Conservation (phyloP, 2,797 vertebrate genomes). For the Ctenochaetus hawaiiensis region DNA sequence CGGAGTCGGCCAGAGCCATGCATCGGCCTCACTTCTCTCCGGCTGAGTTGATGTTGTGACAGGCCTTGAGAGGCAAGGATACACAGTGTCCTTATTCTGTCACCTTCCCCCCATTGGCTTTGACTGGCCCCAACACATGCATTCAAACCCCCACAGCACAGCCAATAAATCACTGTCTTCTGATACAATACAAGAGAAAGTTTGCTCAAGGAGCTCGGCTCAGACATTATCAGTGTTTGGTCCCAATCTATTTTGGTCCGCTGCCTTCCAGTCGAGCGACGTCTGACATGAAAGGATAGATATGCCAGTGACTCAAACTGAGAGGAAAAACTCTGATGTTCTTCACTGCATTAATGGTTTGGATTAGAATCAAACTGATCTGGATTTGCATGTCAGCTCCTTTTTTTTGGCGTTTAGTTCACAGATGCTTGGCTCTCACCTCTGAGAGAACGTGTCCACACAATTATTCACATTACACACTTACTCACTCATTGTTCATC, state of each 20-base stretch:
- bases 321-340: constrained; percentile 44
- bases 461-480: constrained; percentile 47
- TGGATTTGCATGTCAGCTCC: constrained; percentile 11
- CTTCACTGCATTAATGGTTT: constrained; percentile 26
- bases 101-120: constrained; percentile 78
- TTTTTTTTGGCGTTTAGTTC: constrained; percentile 30
- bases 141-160: constrained; percentile 76
- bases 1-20: constrained; percentile 36
- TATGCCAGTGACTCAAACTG: constrained; percentile 39
- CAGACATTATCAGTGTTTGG: constrained; percentile 68
- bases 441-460: constrained; percentile 17
- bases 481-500: constrained; percentile 24
- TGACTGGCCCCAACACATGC: constrained; percentile 78
- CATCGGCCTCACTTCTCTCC: constrained; percentile 60
- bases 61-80: constrained; percentile 77
- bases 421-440: constrained; percentile 44
- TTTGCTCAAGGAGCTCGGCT: constrained; percentile 67
- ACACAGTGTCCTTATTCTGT: constrained; percentile 86
- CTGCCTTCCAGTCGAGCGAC: constrained; percentile 36
- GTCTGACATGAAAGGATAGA: constrained; percentile 63
- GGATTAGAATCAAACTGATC: constrained; percentile 31
- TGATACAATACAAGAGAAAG: constrained; percentile 72
- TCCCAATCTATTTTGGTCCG: constrained; percentile 63
- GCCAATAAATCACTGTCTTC: constrained; percentile 87
- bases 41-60: constrained; percentile 71